Evolutionary conservation across 2,888 invertebrate species (phyloP), one percentile per base, ranked within the genome.

Genomic region (Parochlus steinenii): DNA sequence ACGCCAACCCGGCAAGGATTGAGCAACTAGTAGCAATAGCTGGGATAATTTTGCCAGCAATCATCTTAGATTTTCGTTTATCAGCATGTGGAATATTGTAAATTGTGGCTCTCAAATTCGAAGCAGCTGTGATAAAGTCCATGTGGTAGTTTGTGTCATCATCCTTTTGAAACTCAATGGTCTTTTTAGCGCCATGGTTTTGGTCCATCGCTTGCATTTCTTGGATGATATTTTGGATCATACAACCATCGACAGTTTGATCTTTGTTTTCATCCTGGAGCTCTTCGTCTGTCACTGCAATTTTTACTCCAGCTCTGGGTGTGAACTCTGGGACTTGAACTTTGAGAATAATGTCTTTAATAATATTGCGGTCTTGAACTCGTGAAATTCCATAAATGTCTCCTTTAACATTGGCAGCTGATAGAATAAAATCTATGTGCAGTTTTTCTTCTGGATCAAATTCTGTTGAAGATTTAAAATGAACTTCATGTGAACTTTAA

Each of bases 11-110:
- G 29, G 86, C 87, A 1, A 98, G 86, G 4, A 97, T 85, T 0
- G 95, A 90, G 1, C 98, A 99, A 3, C 98, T 95, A 4, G 98
- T 99, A 5, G 98, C 98, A 46, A 99, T 97, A 4, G 98, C 98
- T 0, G 98, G 98, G 48, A 99, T 99, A 53, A 99, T 99, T 60
- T 93, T 90, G 32, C 97, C 97, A 33, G 97, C 97, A 54, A 98
- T 98, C 28, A 71, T 61, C 44, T 71, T 71, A 28, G 71, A 71
- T 47, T 92, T 92, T 57, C 90, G 92, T 31, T 89, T 68, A 62
- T 99, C 97, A 1, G 97, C 97, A 7, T 80, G 74, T 4, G 83
- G 71, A 48, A 99, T 99, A 56, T 78, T 82, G 61, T 99, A 99
- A 61, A 98, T 99, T 31, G 85, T 77, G 3, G 98, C 98, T 41